Percentiles rank a stretch among this genome's conserved stretches.
phyloP scores from a whole-genome alignment of 2,113 vertebrate genomes.

The Zingel zingel region DNA sequence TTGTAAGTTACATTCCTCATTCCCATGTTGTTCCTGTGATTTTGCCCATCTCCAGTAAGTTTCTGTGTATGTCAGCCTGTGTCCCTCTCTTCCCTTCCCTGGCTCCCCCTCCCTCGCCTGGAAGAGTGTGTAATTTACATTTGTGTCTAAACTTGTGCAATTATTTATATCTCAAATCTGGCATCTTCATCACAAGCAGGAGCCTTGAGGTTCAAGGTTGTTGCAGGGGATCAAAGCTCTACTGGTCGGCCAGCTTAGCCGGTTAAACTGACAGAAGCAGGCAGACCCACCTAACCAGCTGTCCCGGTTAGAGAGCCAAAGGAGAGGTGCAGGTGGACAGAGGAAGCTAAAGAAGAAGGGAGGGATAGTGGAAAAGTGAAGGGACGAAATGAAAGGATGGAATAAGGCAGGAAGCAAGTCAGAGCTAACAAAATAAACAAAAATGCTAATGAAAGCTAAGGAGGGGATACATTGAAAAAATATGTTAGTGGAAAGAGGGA shows the following conservation, averaged over 20 bases:
- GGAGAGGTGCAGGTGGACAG: constrained; percentile 5
- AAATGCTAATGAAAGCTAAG: background rate
- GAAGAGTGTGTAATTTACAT: background rate
- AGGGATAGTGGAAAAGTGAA: background rate
- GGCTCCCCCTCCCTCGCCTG: background rate
- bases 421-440: background rate
- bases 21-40: background rate
- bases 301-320: constrained; percentile 54
- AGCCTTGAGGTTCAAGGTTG: constrained; percentile 35
- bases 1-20: too few relatives aligned
- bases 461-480: background rate
- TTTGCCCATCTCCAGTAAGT: background rate
- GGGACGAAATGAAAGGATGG: background rate
- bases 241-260: constrained; percentile 51
- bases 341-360: background rate
- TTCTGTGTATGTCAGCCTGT: background rate
- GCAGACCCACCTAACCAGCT: constrained; percentile 67
- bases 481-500: background rate
- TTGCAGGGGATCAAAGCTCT: constrained; percentile 76
- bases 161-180: constrained; percentile 35
- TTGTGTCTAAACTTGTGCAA: background rate
- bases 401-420: background rate
- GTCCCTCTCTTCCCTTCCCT: background rate
- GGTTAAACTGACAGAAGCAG: constrained; percentile 72
- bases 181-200: constrained; percentile 22